These are phyloP conservation scores for Fulmarus glacialis DNA, from an alignment of 2,113 vertebrate species.

Conservation along the genomic window DNA sequence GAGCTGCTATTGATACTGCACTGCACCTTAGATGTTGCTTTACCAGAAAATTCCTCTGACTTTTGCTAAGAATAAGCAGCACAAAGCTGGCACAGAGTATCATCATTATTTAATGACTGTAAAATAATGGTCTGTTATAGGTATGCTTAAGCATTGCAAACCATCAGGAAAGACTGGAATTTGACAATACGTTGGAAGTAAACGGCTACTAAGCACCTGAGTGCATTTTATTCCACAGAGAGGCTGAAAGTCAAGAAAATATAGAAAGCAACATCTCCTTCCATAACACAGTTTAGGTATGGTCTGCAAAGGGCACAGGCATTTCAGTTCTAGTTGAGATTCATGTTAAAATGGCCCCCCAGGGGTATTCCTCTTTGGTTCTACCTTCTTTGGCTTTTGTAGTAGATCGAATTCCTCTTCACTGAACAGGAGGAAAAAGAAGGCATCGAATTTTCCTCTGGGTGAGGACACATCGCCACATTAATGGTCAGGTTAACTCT, in stretches of 20 bases:
- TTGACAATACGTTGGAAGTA: not conserved
- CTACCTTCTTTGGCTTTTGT: not conserved
- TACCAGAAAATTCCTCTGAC: slow-evolving; percentile 24
- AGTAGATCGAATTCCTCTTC: slow-evolving; percentile 15
- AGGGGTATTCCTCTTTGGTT: not conserved
- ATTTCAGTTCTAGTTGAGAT: slow-evolving; percentile 23
- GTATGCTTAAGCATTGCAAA: not conserved
- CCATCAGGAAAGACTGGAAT: not conserved
- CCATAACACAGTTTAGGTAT: not conserved
- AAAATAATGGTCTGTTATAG: slow-evolving; percentile 12
- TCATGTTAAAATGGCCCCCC: not conserved
- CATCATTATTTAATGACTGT: slow-evolving; percentile 50
- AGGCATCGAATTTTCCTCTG: not conserved
- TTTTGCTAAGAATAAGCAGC: slow-evolving; percentile 31
- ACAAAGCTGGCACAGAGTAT: not conserved
- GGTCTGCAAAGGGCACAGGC: slow-evolving; percentile 1
- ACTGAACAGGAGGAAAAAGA: not conserved
- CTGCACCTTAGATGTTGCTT: slow-evolving; percentile 14
- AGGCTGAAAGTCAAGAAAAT: not conserved
- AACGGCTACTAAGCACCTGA: slow-evolving; percentile 2
- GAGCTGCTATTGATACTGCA: not conserved
- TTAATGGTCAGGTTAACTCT: not conserved
- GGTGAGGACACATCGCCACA: not conserved
- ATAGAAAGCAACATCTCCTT: not conserved
- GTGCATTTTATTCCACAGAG: not conserved